Evolutionary conservation across 2,888 invertebrate genomes (phyloP), one percentile per base, ranked within the genome.

Genomic region (Acrobasis repandana): DNA sequence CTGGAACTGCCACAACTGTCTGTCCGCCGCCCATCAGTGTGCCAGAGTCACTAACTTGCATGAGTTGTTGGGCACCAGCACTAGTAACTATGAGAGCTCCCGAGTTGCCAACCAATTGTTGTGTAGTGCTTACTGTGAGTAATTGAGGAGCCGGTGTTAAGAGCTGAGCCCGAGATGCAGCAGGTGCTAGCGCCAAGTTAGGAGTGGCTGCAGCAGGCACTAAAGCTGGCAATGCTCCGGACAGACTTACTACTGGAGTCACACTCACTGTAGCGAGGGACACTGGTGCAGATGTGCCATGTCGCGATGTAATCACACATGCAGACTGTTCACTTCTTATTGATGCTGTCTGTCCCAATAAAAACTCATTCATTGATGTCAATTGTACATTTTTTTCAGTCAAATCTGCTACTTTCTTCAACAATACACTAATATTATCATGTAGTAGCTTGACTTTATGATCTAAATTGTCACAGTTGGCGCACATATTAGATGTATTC

Each of bases 11-110:
- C 33, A 92, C 92, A 56, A 92, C 90, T 58, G 91, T 90, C 69
- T 90, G 91, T 14, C 92, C 91, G 18, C 86, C 90, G 60, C 91
- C 86, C 90, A 92, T 92, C 49, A 92, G 72, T 52, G 88, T 90
- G 4, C 91, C 91, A 15, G 92, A 92, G 70, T 92, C 92, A 80
- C 92, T 91, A 15, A 92, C 92, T 85, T 92, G 92, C 92, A 92
- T 91, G 6, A 92, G 69, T 72, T 92, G 92, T 64, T 92, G 92
- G 2, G 88, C 91, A 62, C 92, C 92, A 64, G 92, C 92, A 83
- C 92, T 92, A 38, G 92, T 92, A 4, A 92, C 91, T 68, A 92
- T 92, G 28, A 92, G 77, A 14, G 92, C 83, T 51, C 92, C 92
- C 59, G 92, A 92, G 68, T 91, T 92, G 1, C 91, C 90, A 62